These are phyloP conservation scores for Bathynomus jamesi DNA, from an alignment of 1,140 invertebrate species.

Conservation along the genomic window DNA sequence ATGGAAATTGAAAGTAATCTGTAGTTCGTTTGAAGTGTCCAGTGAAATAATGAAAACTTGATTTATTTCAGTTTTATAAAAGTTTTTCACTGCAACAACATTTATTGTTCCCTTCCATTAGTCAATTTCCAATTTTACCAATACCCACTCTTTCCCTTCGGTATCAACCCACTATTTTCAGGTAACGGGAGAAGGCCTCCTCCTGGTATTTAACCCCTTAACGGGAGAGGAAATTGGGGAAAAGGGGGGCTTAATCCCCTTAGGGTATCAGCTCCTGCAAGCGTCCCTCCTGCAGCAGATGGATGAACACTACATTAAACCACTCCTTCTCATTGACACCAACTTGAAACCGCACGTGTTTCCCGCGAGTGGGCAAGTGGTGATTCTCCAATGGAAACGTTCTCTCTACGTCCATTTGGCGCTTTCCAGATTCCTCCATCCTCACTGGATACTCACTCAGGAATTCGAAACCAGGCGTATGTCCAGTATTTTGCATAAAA, in stretches of 20 bases:
- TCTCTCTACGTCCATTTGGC: constrained; percentile 37
- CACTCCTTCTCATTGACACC: constrained; percentile 67
- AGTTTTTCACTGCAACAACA: too few species aligned
- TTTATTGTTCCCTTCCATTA: too few species aligned
- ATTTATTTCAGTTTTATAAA: too few species aligned
- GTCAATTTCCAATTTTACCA: too few species aligned
- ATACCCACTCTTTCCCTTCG: too few species aligned
- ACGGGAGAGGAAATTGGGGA: constrained; percentile 57
- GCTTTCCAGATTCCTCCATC: constrained; percentile 5
- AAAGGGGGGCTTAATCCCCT: constrained; percentile 43
- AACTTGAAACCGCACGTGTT: constrained; percentile 60
- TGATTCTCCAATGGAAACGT: constrained; percentile 41
- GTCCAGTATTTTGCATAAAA: background rate
- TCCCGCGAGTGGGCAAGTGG: constrained; percentile 51
- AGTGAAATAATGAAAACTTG: too few species aligned
- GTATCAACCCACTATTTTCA: too few species aligned
- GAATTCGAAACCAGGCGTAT: constrained; percentile 17
- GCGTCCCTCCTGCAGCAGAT: constrained; percentile 57
- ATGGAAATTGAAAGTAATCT: too few species aligned
- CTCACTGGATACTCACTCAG: constrained; percentile 31
- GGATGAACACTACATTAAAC: constrained; percentile 61
- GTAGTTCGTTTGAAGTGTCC: too few species aligned
- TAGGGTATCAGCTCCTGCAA: constrained; percentile 67
- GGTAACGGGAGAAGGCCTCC: constrained; percentile 60
- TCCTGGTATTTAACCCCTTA: constrained; percentile 80